These are phyloP conservation scores for Diprion similis DNA, from an alignment of 1,140 invertebrate species.

Conservation along the genomic window DNA sequence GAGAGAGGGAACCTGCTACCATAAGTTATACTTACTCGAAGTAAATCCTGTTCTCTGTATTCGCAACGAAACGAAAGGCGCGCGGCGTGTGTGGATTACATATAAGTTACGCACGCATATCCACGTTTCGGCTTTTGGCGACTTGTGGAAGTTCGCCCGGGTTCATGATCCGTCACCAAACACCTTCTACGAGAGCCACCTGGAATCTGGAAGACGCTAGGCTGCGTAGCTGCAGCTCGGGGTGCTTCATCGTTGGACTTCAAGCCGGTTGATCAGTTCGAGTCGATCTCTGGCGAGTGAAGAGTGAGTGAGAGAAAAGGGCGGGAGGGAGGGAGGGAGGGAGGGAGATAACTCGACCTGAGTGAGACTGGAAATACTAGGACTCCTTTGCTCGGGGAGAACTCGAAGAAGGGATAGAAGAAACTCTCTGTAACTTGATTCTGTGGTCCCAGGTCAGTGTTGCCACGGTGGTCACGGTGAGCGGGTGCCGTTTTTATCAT, in stretches of 20 bases:
- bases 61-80: neutral
- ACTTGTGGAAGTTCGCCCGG: neutral
- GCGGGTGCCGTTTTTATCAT: slow-evolving; percentile 22
- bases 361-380: slow-evolving; percentile 14
- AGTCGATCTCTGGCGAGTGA: neutral
- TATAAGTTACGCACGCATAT: neutral
- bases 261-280: neutral
- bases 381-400: too few relatives aligned
- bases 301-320: neutral
- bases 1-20: too few relatives aligned
- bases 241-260: neutral
- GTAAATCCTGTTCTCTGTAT: neutral
- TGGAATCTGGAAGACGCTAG: slow-evolving; percentile 11
- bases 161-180: too few relatives aligned
- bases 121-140: neutral
- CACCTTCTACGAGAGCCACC: neutral
- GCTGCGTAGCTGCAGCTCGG: slow-evolving; percentile 10
- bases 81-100: neutral
- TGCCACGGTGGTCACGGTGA: slow-evolving; percentile 38
- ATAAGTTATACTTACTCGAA: neutral
- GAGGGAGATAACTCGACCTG: slow-evolving; percentile 20
- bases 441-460: slow-evolving; percentile 52
- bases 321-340: neutral
- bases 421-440: slow-evolving; percentile 43
- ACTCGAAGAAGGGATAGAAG: slow-evolving; percentile 33